Conservation (phyloP, 2,113 vertebrate genomes). For the Podocnemis expansa region DNA sequence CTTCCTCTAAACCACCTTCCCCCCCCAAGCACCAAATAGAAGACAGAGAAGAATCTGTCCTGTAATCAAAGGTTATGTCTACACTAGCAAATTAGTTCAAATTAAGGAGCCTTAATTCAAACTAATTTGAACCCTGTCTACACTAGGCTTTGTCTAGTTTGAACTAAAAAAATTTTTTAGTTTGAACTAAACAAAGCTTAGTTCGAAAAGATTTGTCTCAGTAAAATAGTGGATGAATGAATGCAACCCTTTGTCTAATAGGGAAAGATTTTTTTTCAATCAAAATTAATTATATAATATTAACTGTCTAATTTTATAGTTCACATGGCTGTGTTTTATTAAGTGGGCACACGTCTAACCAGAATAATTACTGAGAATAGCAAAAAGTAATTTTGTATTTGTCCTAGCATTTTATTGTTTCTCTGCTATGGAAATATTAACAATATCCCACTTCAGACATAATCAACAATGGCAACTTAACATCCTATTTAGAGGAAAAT, state of each 20-base stretch:
- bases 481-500: not conserved
- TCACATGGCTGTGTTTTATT: not conserved
- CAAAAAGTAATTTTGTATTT: not conserved
- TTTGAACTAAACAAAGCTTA: no score
- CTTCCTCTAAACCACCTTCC: not conserved
- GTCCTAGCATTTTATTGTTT: not conserved
- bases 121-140: no score
- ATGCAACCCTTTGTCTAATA: fast-evolving
- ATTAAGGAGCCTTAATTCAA: no score
- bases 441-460: not conserved
- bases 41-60: not conserved
- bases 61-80: not conserved
- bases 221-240: not conserved
- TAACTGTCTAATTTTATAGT: not conserved
- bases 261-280: not conserved
- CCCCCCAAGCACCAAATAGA: not conserved
- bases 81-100: no score
- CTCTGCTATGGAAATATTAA: not conserved
- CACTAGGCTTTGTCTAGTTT: no score
- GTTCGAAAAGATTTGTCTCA: not conserved
- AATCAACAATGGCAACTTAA: not conserved
- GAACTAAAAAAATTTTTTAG: no score
- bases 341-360: not conserved
- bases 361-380: not conserved
- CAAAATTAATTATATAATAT: not conserved